Base-by-base conservation (phyloP, 2,797 vertebrate species). In the Choloepus didactylus region DNA sequence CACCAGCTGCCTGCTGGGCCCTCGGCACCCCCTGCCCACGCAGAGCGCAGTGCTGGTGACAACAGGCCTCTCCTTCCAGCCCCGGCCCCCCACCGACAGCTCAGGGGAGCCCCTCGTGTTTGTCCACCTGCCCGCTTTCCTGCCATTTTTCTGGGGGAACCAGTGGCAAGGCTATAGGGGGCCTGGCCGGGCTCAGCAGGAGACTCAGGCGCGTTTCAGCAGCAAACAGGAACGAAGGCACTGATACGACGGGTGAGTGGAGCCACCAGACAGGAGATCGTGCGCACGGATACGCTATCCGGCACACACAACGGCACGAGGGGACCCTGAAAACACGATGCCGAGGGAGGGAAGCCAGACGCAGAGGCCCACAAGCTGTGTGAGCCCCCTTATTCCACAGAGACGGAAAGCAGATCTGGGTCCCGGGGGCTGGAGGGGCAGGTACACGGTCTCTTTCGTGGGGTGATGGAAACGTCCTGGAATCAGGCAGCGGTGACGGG, bases 211-310 rank as follows among this genome's bases (percentile, higher is more conserved):
- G 56, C 15, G 4, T 21, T 18, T 35, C 41, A 75, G 59, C 31
- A 27, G 19, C 1, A 41, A 31, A 31, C 59, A 67, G 35, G n/a
- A 21, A 6, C 0, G 31, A 21, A 16, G 64, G 64, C 76, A 3
- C 23, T 2, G 14, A 62, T 19, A 21, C 0, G 6, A 21, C 56
- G 5, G 56, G 15, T 4, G 56, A 0, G 19, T 6, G 19, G 19
- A 21, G 56, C 18, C 19, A 8, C 49, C 2, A 49, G 49, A 9
- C 9, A 12, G 49, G 49, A 12, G 41, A 44, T 44, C 41, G 41
- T 44, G 41, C 41, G 41, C 41, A 44, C 41, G 41, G 41, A 44
- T 44, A 44, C 41, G 41, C 41, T 44, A 44, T 44, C 41, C 41
- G 49, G 49, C 12, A 49, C 49, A 49, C 12, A 49, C 9, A 11